Base-by-base conservation (phyloP, 1,140 invertebrate genomes). In the Arion vulgaris region DNA sequence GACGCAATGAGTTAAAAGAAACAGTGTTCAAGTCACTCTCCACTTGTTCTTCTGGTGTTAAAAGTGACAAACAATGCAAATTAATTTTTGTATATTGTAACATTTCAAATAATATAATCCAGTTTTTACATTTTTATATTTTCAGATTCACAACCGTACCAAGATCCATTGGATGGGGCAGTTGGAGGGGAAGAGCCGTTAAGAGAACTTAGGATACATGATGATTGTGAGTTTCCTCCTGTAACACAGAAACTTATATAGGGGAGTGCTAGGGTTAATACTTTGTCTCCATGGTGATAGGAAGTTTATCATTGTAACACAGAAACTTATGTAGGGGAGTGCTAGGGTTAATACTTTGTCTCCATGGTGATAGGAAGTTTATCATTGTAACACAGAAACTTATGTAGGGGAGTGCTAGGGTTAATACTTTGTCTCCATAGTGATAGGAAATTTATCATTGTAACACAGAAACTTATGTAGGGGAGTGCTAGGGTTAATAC, bases 151-250 rank as follows among this genome's bases (percentile, higher is more conserved):
- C 95, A 96, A 89, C 96, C 96, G 89, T 95, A 95, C 80, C 89
- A 91, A 79, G 90, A 91, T 80, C 84, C 87, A 34, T 87, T 88
- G 15, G 87, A 89, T 62, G 89, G 89, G 36, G 89, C 87, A 45
- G 85, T 86, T 28, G 87, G 86, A 62, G 87, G 84, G 53, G 86
- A 87, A 84, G 88, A 53, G 68, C 94, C 95, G 85, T 93, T 94
- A 75, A 92, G 88, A 76, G 92, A 88, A 57, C 95, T 96, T 90
- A 94, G 95, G 89, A 93, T 96, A 89, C 95, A 96, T 89, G 96
- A 97, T 92, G 96, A 96, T 79, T 93, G 94, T 79, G 96, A 97
- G 92, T 97, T 96, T 93, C 96, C 96, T 84, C 96, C 96, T 83
- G 95, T 96, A 68, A 94, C 94, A 15, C 95, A 95, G 87, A 94